Conservation (phyloP, 2,888 invertebrate species). For the Pocota personata region DNA sequence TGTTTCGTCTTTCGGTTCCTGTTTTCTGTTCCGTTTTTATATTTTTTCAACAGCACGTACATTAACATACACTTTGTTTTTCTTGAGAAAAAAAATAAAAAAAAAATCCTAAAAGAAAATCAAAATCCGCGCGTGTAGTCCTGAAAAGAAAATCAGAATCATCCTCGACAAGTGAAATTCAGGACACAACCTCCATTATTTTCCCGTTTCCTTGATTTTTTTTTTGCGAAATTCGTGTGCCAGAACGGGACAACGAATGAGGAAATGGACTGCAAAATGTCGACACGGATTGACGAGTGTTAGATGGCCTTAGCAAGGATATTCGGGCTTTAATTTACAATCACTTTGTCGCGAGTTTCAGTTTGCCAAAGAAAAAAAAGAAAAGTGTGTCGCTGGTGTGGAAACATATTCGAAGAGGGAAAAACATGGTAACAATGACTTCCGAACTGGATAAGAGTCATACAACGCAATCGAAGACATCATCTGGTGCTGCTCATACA, state of each 20-base stretch:
- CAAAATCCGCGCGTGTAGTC: constrained; percentile 17
- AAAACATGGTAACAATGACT: constrained; percentile 83
- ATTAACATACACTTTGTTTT: constrained; percentile 29
- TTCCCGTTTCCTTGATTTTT: constrained; percentile 34
- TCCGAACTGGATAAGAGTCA: constrained; percentile 82
- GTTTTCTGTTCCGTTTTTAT: constrained; percentile 65
- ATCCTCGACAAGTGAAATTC: constrained; percentile 38
- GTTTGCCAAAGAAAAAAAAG: neutral
- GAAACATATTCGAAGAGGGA: constrained; percentile 41
- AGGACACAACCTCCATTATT: constrained; percentile 65
- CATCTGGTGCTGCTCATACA: constrained; percentile 55
- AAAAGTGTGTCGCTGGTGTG: constrained; percentile 22
- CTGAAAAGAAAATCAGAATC: constrained; percentile 11
- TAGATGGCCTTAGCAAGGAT: constrained; percentile 34
- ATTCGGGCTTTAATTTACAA: constrained; percentile 5
- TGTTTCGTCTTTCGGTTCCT: constrained; percentile 70
- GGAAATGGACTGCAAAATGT: constrained; percentile 37
- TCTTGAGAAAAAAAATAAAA: neutral
- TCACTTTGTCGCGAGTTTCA: neutral
- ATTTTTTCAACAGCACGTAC: constrained; percentile 39
- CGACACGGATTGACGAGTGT: constrained; percentile 26
- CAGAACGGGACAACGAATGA: constrained; percentile 8
- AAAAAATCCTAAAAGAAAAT: neutral
- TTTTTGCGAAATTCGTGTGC: constrained; percentile 25
- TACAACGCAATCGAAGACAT: constrained; percentile 75